A percentile compares a stretch with the other conserved stretches of the same genome.
Evolutionary conservation across 92 coral and sea anemone species (phyloP).

Genomic region (Heteractis magnifica): DNA sequence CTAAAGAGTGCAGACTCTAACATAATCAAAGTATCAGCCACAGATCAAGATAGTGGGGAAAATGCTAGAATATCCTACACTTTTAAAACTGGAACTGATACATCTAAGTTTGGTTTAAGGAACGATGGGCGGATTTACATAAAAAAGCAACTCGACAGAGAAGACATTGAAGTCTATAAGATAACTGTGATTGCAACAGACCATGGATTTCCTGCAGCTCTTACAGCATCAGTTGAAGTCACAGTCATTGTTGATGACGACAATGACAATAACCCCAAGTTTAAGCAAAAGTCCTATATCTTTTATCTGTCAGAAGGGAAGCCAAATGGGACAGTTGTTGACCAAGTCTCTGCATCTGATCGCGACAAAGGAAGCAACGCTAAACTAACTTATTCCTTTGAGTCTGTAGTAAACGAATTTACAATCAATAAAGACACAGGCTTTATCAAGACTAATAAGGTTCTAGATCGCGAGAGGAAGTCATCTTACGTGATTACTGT

Average conservation of each 20-base stretch:
- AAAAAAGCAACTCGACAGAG: slow-evolving; percentile 67
- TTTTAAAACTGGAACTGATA: slow-evolving; percentile 52
- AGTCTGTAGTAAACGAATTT: slow-evolving; percentile 52
- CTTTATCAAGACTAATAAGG: slow-evolving; percentile 54
- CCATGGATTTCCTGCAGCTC: slow-evolving; percentile 69
- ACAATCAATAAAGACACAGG: slow-evolving; percentile 70
- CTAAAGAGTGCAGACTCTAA: slow-evolving; percentile 32
- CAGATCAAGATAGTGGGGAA: slow-evolving; percentile 82
- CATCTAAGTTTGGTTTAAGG: slow-evolving; percentile 66
- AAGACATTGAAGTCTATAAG: slow-evolving; percentile 54
- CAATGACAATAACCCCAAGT: slow-evolving; percentile 83
- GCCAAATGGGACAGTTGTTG: slow-evolving; percentile 67
- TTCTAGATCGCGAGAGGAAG: slow-evolving; percentile 70
- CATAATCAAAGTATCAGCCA: slow-evolving; percentile 69
- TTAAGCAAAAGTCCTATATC: slow-evolving; percentile 42
- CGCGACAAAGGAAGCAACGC: slow-evolving; percentile 78
- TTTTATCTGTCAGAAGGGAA: slow-evolving; percentile 69
- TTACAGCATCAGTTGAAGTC: slow-evolving; percentile 60
- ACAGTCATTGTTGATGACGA: slow-evolving; percentile 76
- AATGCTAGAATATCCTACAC: slow-evolving; percentile 76
- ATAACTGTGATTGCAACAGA: slow-evolving; percentile 70
- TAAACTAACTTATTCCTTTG: slow-evolving; percentile 64
- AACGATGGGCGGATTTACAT: slow-evolving; percentile 70
- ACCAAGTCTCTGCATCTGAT: slow-evolving; percentile 73
- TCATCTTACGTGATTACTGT: slow-evolving; percentile 58